Base-by-base conservation (phyloP, 2,888 invertebrate species). In the Mesochorus sp. region DNA sequence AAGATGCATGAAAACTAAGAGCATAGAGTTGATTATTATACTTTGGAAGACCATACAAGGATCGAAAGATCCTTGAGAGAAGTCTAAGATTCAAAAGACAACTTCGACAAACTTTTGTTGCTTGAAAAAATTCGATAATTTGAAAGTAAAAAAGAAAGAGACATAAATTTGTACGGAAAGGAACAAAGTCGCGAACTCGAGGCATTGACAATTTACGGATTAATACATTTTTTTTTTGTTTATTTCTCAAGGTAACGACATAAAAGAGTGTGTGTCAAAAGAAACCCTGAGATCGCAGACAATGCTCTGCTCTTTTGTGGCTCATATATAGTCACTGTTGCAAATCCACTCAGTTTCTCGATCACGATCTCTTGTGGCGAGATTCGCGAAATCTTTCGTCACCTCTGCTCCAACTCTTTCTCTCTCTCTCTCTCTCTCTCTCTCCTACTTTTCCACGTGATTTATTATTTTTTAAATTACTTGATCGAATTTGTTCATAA, bases 381-480 rank as follows among this genome's bases (percentile, higher is more conserved):
- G 64, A 59, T 44, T 79, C 78, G 66, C 17, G 19, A 34, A 51
- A 74, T 39, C 78, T 79, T 74, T 79, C 74, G 59, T 79, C 74
- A 70, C 70, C 55, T 47, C 61, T 34, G 66, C 64, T 61, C 21
- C 26, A 26, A 14, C 14, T 66, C n/a, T 37, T 3, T 21, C 14
- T 42, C 39, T 66, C 51, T 57, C 12, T 47, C 21, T 34, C 19
- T 17, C 10, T 31, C 10, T 37, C 24, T 24, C 12, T 24, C 10
- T 39, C n/a, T n/a, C 4, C 14, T 39, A 39, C 39, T 64, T 24
- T 59, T 34, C 2, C 47, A 55, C 31, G 31, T 31, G 42, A 57
- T 57, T 26, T 57, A 57, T 8, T 21, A 10, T 21, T 53, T 47
- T 17, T 21, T 17, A n/a, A 21, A 71, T 37, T 19, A 71, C 44